phyloP scores from a whole-genome alignment of 92 coral and sea anemone species.

The Actinostola sp. region DNA sequence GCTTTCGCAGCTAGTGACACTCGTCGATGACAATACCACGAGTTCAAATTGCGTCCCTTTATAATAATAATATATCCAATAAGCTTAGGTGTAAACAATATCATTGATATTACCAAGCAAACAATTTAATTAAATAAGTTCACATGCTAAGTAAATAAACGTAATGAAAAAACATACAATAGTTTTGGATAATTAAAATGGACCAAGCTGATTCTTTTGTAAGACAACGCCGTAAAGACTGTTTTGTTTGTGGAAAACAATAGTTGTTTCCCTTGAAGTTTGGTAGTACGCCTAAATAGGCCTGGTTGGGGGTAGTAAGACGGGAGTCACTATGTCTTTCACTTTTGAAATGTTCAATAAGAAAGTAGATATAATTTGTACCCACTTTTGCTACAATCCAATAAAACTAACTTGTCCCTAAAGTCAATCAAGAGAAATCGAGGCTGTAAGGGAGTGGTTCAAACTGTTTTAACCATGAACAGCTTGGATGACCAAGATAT shows the following conservation, averaged over 20 bases:
- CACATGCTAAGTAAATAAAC: slow-evolving; percentile 93
- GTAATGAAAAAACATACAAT: slow-evolving; percentile 82
- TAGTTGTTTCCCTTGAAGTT: slow-evolving; percentile 53
- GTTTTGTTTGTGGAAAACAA: slow-evolving; percentile 48
- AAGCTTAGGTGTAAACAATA: slow-evolving; percentile 10
- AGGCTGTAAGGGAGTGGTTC: too few relatives aligned
- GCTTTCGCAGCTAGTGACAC: neutral
- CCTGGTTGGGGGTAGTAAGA: slow-evolving; percentile 76
- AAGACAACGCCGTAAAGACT: slow-evolving; percentile 35
- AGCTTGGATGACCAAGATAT: too few relatives aligned
- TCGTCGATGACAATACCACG: neutral
- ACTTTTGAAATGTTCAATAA: neutral
- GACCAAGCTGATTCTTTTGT: slow-evolving; percentile 8
- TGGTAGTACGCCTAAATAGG: slow-evolving; percentile 40
- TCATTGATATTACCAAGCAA: slow-evolving; percentile 23
- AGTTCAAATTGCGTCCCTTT: neutral
- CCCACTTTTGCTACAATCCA: too few relatives aligned
- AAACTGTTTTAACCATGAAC: too few relatives aligned
- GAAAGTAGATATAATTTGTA: too few relatives aligned
- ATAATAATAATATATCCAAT: slow-evolving; percentile 5
- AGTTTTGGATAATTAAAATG: slow-evolving; percentile 45
- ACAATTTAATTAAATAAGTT: slow-evolving; percentile 88
- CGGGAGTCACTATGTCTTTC: slow-evolving; percentile 16
- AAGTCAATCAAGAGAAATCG: too few relatives aligned
- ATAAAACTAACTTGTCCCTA: too few relatives aligned